Evolutionary conservation across 1,140 invertebrate genomes (phyloP), one percentile per base, ranked within the genome.

Genomic region (Cydia amplana): DNA sequence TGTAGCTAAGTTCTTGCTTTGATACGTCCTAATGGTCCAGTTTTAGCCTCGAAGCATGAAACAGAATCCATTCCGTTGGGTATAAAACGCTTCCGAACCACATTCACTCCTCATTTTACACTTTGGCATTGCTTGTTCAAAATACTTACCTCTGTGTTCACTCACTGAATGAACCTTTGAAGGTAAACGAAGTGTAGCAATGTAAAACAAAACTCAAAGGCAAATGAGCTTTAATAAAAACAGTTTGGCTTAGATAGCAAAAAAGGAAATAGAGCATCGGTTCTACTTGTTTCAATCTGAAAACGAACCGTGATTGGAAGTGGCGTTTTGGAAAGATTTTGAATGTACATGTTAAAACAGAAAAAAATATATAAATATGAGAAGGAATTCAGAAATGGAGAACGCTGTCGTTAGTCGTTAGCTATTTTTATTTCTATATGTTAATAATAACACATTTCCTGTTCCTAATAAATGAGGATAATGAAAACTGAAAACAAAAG

Each of bases 151-250:
- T 73, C 72, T 73, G 18, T 73, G 23, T 73, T 73, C 40, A 73
- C n/a, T 49, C 72, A 73, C 20, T 73, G 72, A 36, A 46, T 43
- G 28, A 51, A 74, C 73, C 73, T 60, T 51, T 55, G 32, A 51
- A 74, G 18, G 73, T 60, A 60, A 74, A 74, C 43, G 36, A 51
- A 60, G 73, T 74, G 32, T 73, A 73, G 32, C 72, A 46, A 5
- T 25, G 32, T 73, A 51, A 73, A 74, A 51, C 73, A 60, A 51
- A 55, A 74, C 49, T 20, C 51, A 51, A 60, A 32, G 51, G 23
- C 72, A 73, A 43, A 28, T 51, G 72, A 23, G 23, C 46, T 51
- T 51, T 46, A 51, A n/a, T 46, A 51, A n/a, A 73, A 73, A 60
- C 55, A n/a, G 55, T 23, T 60, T 60, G 55, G 55, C 55, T 60